A percentile compares a stretch with the other conserved stretches of the same genome.
Conservation (phyloP, 1,140 invertebrate genomes). For the Drosophila micromelanica region DNA sequence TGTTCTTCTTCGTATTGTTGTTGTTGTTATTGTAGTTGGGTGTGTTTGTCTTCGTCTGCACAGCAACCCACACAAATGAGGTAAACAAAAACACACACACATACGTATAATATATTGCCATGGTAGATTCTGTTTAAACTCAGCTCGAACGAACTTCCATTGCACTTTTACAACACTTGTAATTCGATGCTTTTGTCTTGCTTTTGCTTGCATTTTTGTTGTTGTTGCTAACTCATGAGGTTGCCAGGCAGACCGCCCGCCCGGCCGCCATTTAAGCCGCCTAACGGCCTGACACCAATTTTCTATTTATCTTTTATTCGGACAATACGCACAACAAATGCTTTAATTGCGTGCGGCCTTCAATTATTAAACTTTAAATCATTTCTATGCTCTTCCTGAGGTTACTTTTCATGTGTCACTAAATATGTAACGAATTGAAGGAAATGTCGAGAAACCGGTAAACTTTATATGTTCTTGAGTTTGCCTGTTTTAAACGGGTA, state of each 20-base stretch:
- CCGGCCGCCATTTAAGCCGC: slow-evolving; percentile 33
- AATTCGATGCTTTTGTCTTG: slow-evolving; percentile 46
- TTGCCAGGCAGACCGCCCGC: slow-evolving; percentile 12
- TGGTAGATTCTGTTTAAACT: slow-evolving; percentile 6
- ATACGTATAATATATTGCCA: background rate
- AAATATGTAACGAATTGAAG: too few relatives aligned
- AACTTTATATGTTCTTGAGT: too few relatives aligned
- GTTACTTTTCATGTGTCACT: too few relatives aligned
- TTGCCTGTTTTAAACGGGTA: too few relatives aligned
- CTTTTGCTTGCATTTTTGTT: slow-evolving; percentile 7
- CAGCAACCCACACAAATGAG: slow-evolving; percentile 73
- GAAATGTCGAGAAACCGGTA: too few relatives aligned
- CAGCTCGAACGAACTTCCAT: background rate
- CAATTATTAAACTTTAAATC: slow-evolving; percentile 21
- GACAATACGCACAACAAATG: slow-evolving; percentile 9
- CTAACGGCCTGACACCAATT: slow-evolving; percentile 63
- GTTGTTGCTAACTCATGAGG: slow-evolving; percentile 41
- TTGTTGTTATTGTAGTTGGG: slow-evolving; percentile 24
- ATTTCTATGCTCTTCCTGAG: too few relatives aligned
- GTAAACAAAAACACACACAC: slow-evolving; percentile 48
- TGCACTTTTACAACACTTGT: slow-evolving; percentile 36
- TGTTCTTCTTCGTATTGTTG: slow-evolving; percentile 46
- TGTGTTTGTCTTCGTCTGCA: slow-evolving; percentile 44
- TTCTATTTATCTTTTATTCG: slow-evolving; percentile 3
- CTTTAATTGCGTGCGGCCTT: slow-evolving; percentile 50